Evolutionary conservation across 2,797 vertebrate species (phyloP).

Genomic region (Coregonus suidteri): DNA sequence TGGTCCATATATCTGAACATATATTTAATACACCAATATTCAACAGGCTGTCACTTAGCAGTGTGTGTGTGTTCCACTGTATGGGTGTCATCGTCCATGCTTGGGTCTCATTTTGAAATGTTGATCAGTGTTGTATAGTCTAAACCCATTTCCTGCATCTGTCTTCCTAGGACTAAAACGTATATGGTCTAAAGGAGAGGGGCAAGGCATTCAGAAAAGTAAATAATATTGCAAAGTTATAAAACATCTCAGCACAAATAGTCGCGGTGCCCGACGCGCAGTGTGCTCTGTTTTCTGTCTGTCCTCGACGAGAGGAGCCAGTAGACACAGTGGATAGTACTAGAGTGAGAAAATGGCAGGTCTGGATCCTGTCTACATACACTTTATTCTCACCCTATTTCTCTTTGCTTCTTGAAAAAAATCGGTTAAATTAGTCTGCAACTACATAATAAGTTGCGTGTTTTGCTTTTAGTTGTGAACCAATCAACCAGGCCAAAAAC

Average conservation of each 20-base stretch:
- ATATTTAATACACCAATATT: no score
- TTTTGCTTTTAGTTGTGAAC: background rate
- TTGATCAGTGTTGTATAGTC: background rate
- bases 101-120: background rate
- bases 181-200: background rate
- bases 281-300: background rate
- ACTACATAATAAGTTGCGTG: no score
- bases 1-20: background rate
- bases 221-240: background rate
- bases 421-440: background rate
- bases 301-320: background rate
- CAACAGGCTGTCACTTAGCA: no score
- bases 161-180: background rate
- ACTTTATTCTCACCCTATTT: no score
- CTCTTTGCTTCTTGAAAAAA: no score
- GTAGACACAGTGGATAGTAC: background rate
- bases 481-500: background rate
- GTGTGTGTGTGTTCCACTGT: background rate
- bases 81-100: background rate
- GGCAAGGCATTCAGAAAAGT: background rate
- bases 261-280: background rate
- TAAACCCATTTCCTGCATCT: background rate
- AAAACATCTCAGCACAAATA: background rate
- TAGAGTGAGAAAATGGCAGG: background rate
- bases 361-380: background rate